A percentile compares a stretch with the other conserved stretches of the same genome.
These are phyloP conservation scores for Malacosoma neustria DNA, from an alignment of 2,888 invertebrate genomes.

Conservation along the genomic window DNA sequence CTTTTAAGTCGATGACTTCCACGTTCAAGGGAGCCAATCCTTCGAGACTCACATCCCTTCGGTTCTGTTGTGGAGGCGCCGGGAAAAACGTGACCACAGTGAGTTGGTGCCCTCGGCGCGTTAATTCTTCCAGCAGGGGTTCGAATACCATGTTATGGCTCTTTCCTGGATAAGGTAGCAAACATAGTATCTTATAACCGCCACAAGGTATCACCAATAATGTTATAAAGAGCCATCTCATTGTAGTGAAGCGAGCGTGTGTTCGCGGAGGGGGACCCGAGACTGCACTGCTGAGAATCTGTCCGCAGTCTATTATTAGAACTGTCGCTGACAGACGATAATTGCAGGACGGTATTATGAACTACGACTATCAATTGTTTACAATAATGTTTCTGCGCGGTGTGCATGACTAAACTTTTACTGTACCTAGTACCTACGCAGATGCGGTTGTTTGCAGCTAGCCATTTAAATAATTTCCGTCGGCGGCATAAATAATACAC, in stretches of 20 bases:
- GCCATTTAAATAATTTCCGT: too few species aligned
- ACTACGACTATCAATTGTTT: background rate
- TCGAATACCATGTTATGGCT: constrained; percentile 67
- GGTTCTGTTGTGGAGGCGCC: constrained; percentile 15
- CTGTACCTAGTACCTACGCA: too few species aligned
- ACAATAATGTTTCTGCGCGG: too few species aligned
- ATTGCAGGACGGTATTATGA: background rate
- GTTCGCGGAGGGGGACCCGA: constrained; percentile 4
- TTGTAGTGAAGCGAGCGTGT: constrained; percentile 12
- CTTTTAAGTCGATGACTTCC: constrained; percentile 29
- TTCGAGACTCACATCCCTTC: constrained; percentile 33
- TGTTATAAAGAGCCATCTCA: constrained; percentile 13
- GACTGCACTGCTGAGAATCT: constrained; percentile 4
- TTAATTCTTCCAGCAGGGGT: constrained; percentile 51
- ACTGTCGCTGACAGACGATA: too few species aligned
- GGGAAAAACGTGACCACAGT: constrained; percentile 66
- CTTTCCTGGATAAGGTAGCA: constrained; percentile 58
- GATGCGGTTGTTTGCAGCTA: too few species aligned
- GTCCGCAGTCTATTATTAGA: constrained; percentile 7
- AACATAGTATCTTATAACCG: constrained; percentile 40
- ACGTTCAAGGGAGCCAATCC: constrained; percentile 24
- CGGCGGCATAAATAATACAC: too few species aligned
- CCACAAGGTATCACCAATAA: constrained; percentile 15
- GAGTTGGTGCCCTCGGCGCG: constrained; percentile 50
- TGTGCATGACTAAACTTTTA: too few species aligned